These are phyloP conservation scores for Boloria euphrosyne DNA, from an alignment of 2,888 invertebrate genomes.

Conservation along the genomic window DNA sequence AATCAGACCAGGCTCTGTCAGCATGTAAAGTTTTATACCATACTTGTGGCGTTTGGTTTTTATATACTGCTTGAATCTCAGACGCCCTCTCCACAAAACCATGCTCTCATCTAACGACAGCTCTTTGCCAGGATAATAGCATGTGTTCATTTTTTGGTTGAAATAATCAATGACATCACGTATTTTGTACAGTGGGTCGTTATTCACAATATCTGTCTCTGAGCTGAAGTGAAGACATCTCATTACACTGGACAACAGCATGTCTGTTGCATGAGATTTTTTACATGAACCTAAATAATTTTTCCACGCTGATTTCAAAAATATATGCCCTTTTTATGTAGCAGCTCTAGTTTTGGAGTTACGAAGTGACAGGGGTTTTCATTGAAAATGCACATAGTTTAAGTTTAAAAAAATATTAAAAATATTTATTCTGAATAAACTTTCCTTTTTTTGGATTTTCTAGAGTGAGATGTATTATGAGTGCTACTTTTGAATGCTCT, in stretches of 20 bases:
- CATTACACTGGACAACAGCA: neutral
- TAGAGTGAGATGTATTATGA: no score
- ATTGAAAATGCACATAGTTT: no score
- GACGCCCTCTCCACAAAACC: slow-evolving; percentile 20
- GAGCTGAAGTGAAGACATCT: slow-evolving; percentile 44
- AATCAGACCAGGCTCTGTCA: slow-evolving; percentile 34
- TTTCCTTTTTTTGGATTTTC: no score
- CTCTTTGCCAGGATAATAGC: slow-evolving; percentile 41
- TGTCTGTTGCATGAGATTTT: no score
- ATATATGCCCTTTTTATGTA: no score
- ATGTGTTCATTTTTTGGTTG: slow-evolving; percentile 44
- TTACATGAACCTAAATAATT: no score
- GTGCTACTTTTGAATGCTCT: neutral
- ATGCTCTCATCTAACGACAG: slow-evolving; percentile 40
- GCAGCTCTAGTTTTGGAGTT: no score
- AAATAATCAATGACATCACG: slow-evolving; percentile 48
- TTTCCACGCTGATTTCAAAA: no score
- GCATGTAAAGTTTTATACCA: slow-evolving; percentile 17
- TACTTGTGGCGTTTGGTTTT: slow-evolving; percentile 33
- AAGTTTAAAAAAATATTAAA: no score
- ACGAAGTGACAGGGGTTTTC: no score
- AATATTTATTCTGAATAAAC: no score
- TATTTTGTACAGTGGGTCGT: slow-evolving; percentile 36
- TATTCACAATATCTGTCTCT: slow-evolving; percentile 43
- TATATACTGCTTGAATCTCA: slow-evolving; percentile 33